Evolutionary conservation across 1,140 invertebrate species (phyloP), one percentile per base, ranked within the genome.

Genomic region (Colletes latitarsis): DNA sequence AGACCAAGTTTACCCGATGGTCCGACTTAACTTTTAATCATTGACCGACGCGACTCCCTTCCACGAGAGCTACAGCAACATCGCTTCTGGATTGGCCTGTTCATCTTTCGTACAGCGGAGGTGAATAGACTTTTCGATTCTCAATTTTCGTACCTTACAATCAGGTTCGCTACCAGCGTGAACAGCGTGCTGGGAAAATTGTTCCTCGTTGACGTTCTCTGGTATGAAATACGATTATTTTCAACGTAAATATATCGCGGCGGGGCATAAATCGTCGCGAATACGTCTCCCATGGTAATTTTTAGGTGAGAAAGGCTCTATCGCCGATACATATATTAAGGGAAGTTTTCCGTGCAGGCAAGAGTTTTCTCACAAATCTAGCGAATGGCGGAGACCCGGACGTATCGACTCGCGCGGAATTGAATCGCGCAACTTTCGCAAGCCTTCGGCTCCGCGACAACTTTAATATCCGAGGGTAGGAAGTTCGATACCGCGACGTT

Each of bases 401-500:
- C 43, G 49, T n/a, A 15, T 62, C 55, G 72, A 17, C n/a, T 17
- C n/a, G 52, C 60, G 52, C 39, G 57, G 58, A 75, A 68, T 68
- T 81, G 71, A 81, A 81, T 76, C 64, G 21, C 62, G 19, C 72
- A 84, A 85, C 67, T 85, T 85, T 81, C 58, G 43, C 19, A 49
- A 30, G 46, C 19, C 30, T 68, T 71, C 69, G 19, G 21, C 12
- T n/a, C 30, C 30, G 30, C 30, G 30, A 46, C 6, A 84, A 85
- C 82, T 84, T 83, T 85, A 77, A 84, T 81, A 77, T 30, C 30
- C 30, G 30, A 30, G 30, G 30, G 30, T 30, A 30, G 30, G 30
- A 30, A 30, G 30, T 30, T 30, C 30, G 30, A 30, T 30, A 30
- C 30, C 30, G 30, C 30, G 30, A 30, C 30, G 30, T 30, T 30